Conservation (phyloP, 2,888 invertebrate species). For the Sesia apiformis region DNA sequence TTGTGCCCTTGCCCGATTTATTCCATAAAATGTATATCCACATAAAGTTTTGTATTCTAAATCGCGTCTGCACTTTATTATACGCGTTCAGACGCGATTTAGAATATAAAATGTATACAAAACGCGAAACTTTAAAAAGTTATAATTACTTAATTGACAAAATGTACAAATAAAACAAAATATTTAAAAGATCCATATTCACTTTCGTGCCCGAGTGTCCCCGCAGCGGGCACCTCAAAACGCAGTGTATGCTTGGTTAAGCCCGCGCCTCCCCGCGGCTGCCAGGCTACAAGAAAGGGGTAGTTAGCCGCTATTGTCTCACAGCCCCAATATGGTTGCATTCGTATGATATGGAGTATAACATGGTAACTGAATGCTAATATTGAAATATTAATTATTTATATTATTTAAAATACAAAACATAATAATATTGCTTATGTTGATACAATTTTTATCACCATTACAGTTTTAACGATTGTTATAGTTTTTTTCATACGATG, state of each 20-base stretch:
- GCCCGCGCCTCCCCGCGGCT: slow-evolving; percentile 57
- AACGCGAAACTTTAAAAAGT: background rate
- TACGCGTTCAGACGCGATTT: too few relatives aligned
- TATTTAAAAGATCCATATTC: background rate
- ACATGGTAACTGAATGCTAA: slow-evolving; percentile 26
- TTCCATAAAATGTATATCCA: too few relatives aligned
- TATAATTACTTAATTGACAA: background rate
- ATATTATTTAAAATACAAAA: background rate
- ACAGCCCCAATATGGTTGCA: slow-evolving; percentile 39
- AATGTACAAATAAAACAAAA: background rate
- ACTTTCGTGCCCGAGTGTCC: slow-evolving; percentile 25
- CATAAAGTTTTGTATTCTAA: too few relatives aligned
- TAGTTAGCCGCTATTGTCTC: slow-evolving; percentile 73
- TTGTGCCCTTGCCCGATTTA: too few relatives aligned
- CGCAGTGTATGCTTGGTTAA: slow-evolving; percentile 70
- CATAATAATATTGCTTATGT: too few relatives aligned
- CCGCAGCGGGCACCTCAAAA: slow-evolving; percentile 52
- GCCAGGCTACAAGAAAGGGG: slow-evolving; percentile 65
- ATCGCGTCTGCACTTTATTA: too few relatives aligned
- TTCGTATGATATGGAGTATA: slow-evolving; percentile 17
- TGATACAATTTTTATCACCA: too few relatives aligned
- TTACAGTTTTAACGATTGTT: too few relatives aligned
- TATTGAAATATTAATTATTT: background rate
- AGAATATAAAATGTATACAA: too few relatives aligned
- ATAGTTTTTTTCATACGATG: too few relatives aligned